These are phyloP conservation scores for Hemithea aestivaria DNA, from an alignment of 2,888 invertebrate species.

Conservation along the genomic window DNA sequence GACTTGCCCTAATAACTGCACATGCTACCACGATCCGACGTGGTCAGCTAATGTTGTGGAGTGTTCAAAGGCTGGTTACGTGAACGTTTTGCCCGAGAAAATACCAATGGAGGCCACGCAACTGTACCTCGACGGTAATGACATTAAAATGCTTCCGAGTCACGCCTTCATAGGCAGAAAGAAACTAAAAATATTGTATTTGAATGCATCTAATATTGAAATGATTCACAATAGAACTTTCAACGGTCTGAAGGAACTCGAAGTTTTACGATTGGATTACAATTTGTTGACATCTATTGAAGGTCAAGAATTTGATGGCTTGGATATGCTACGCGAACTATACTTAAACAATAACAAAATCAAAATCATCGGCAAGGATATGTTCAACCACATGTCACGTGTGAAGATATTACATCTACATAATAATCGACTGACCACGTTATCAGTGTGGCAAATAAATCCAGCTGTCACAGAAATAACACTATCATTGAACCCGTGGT, in stretches of 20 bases:
- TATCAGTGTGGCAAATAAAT: constrained; percentile 86
- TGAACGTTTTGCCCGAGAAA: constrained; percentile 85
- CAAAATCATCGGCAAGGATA: constrained; percentile 83
- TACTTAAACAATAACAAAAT: constrained; percentile 88
- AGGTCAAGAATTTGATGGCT: constrained; percentile 89
- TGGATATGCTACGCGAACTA: constrained; percentile 85
- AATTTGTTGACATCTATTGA: constrained; percentile 84
- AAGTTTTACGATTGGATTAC: constrained; percentile 86
- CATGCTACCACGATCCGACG: constrained; percentile 92
- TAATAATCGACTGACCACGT: constrained; percentile 83
- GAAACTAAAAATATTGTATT: constrained; percentile 85
- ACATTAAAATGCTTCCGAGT: constrained; percentile 85
- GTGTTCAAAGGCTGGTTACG: constrained; percentile 85
- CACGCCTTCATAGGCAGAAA: constrained; percentile 93
- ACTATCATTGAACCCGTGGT: constrained; percentile 87
- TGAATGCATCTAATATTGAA: constrained; percentile 89
- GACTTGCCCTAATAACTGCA: constrained; percentile 92
- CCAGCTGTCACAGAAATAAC: constrained; percentile 81
- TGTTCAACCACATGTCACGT: constrained; percentile 83
- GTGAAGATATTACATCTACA: constrained; percentile 84
- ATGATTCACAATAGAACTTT: constrained; percentile 89
- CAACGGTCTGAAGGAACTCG: constrained; percentile 88
- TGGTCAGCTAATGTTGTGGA: constrained; percentile 93
- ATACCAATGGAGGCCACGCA: constrained; percentile 96
- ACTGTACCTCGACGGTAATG: constrained; percentile 91